phyloP scores from a whole-genome alignment of 1,140 invertebrate genomes.

The Drosophila novamexicana region DNA sequence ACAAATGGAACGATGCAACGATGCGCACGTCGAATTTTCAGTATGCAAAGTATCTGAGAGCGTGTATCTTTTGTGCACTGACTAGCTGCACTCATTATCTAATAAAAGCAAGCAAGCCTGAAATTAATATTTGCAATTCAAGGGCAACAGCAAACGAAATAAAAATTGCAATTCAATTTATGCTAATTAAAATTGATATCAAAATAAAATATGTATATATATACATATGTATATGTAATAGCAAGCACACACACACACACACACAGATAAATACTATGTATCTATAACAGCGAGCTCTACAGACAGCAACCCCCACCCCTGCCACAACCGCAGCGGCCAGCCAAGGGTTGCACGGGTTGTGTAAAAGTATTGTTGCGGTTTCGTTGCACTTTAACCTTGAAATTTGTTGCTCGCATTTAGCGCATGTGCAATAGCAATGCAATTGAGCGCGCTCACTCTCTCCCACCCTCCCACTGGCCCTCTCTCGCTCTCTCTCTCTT shows the following conservation, averaged over 20 bases:
- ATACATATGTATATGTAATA: not conserved
- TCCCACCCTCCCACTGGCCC: not conserved
- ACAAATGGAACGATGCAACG: slow-evolving; percentile 37
- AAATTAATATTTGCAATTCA: slow-evolving; percentile 65
- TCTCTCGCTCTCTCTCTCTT: not conserved
- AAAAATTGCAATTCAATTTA: slow-evolving; percentile 30
- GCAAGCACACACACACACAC: not conserved
- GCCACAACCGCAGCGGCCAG: not conserved
- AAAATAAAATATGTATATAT: slow-evolving; percentile 1
- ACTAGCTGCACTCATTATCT: slow-evolving; percentile 54
- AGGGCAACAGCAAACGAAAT: slow-evolving; percentile 56
- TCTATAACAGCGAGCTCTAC: slow-evolving; percentile 1
- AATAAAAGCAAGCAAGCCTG: slow-evolving; percentile 49
- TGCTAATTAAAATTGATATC: not conserved
- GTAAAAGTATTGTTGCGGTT: slow-evolving; percentile 71
- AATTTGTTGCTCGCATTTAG: slow-evolving; percentile 63
- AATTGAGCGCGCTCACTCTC: not conserved
- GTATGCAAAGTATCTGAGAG: slow-evolving; percentile 25
- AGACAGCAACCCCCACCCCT: not conserved
- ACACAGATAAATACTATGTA: slow-evolving; percentile 12
- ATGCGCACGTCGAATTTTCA: slow-evolving; percentile 24
- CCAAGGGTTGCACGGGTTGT: slow-evolving; percentile 22
- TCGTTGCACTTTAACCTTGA: slow-evolving; percentile 84
- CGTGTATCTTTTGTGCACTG: slow-evolving; percentile 39
- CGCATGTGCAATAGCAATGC: slow-evolving; percentile 68